Percentiles rank a stretch among this genome's conserved stretches.
Conservation (phyloP, 2,113 vertebrate species). For the Chrysemys picta region DNA sequence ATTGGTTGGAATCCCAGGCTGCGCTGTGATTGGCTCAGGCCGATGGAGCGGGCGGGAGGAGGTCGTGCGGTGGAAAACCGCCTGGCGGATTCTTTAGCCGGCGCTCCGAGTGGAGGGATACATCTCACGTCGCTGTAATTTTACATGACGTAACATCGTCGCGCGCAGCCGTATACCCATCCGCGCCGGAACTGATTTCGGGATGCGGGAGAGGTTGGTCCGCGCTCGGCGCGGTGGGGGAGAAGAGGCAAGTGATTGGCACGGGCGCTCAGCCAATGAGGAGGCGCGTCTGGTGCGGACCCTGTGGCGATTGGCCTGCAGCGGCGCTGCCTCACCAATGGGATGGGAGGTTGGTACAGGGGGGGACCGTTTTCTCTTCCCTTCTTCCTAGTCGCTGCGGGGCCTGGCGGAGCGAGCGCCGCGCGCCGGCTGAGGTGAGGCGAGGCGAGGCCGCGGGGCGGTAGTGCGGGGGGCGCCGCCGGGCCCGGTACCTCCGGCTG, state of each 20-base stretch:
- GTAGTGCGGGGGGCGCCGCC: too few relatives aligned
- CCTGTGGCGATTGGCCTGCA: slow-evolving; percentile 12
- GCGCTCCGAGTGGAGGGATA: slow-evolving; percentile 26
- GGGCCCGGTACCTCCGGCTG: too few relatives aligned
- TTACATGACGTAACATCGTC: background rate
- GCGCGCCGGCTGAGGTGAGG: too few relatives aligned
- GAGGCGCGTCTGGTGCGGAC: background rate
- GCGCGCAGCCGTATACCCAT: background rate
- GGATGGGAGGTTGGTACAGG: background rate
- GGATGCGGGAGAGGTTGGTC: background rate
- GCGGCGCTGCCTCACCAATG: background rate
- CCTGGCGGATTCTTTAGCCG: background rate
- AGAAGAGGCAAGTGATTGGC: slow-evolving; percentile 1
- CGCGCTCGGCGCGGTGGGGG: slow-evolving; percentile 9
- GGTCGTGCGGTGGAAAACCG: background rate
- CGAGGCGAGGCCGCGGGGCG: too few relatives aligned
- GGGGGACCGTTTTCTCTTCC: background rate
- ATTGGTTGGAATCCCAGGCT: background rate
- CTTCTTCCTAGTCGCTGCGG: too few relatives aligned
- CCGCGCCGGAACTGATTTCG: slow-evolving; percentile 9
- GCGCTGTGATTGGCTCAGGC: slow-evolving; percentile 16
- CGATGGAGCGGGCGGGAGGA: background rate
- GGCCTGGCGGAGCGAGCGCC: too few relatives aligned
- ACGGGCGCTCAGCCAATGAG: background rate
- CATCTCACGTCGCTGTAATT: background rate